Evolutionary conservation across 2,113 vertebrate species (phyloP).

Genomic region (Dascyllus trimaculatus): DNA sequence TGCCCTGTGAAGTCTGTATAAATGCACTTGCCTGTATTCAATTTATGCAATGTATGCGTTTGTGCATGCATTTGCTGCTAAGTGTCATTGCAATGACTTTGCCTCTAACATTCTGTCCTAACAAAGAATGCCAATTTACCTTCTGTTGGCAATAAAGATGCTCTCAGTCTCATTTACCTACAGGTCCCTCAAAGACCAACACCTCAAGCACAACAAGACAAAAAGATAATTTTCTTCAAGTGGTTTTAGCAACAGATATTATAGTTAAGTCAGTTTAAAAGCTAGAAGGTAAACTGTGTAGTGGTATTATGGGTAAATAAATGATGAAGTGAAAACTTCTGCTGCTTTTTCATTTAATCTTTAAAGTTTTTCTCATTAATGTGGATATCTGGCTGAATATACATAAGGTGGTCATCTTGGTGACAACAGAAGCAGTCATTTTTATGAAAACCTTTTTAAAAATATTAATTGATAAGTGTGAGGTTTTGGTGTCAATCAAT

Average conservation of each 20-base stretch:
- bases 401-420: too few relatives aligned
- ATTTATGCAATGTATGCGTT: slow-evolving; percentile 2
- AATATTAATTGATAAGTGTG: not conserved
- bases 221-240: slow-evolving; percentile 70
- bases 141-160: slow-evolving; percentile 47
- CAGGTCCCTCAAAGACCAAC: slow-evolving; percentile 38
- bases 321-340: too few relatives aligned
- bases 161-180: slow-evolving; percentile 39
- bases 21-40: not conserved
- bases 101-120: slow-evolving; percentile 44
- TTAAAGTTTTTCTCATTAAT: too few relatives aligned
- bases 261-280: slow-evolving; percentile 9
- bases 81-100: slow-evolving; percentile 51
- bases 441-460: not conserved
- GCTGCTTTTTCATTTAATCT: too few relatives aligned
- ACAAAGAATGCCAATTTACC: slow-evolving; percentile 57
- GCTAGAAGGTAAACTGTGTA: not conserved
- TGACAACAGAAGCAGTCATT: not conserved
- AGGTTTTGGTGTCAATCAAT: not conserved
- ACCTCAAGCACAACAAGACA: slow-evolving; percentile 43
- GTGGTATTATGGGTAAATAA: not conserved
- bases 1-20: slow-evolving; percentile 19
- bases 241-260: slow-evolving; percentile 42
- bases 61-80: slow-evolving; percentile 19
- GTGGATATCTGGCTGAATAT: too few relatives aligned